A percentile compares a stretch with the other conserved stretches of the same genome.
Conservation (phyloP, 2,113 vertebrate species). For the Pseudolaguvia tuberculata region DNA sequence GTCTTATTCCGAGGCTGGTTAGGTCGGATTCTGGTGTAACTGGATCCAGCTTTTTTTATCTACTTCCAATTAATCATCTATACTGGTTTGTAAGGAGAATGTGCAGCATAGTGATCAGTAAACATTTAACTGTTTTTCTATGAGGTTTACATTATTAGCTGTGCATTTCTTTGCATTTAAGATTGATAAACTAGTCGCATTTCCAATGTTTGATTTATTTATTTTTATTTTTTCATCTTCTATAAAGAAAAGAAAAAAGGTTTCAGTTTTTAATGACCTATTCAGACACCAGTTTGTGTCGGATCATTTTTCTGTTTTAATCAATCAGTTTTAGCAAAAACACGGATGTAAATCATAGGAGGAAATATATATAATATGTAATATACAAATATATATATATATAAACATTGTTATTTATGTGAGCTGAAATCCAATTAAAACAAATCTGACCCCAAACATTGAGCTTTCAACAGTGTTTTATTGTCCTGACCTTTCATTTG, state of each 20-base stretch:
- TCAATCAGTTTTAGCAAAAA: slow-evolving; percentile 63
- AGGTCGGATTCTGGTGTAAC: slow-evolving; percentile 47
- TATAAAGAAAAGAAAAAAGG: slow-evolving; percentile 34
- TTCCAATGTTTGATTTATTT: slow-evolving; percentile 40
- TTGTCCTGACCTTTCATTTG: slow-evolving; percentile 17
- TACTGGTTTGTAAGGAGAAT: slow-evolving; percentile 33
- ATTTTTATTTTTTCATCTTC: too few relatives aligned
- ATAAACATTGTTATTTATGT: slow-evolving; percentile 79
- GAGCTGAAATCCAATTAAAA: slow-evolving; percentile 70
- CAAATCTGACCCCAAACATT: slow-evolving; percentile 66
- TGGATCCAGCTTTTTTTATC: slow-evolving; percentile 57
- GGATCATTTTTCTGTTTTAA: slow-evolving; percentile 63
- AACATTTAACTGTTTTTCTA: slow-evolving; percentile 40
- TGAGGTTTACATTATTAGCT: slow-evolving; percentile 50
- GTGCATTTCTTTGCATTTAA: slow-evolving; percentile 57
- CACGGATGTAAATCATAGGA: slow-evolving; percentile 71
- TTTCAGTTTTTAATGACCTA: slow-evolving; percentile 59
- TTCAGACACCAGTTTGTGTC: slow-evolving; percentile 58
- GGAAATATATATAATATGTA: slow-evolving; percentile 77
- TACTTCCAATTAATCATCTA: slow-evolving; percentile 50
- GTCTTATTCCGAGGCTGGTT: slow-evolving; percentile 34
- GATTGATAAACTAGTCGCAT: slow-evolving; percentile 58
- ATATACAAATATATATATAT: slow-evolving; percentile 69
- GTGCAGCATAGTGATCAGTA: slow-evolving; percentile 28
- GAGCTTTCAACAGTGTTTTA: slow-evolving; percentile 13